phyloP scores from a whole-genome alignment of 2,113 vertebrate species.

The Cromileptes altivelis region DNA sequence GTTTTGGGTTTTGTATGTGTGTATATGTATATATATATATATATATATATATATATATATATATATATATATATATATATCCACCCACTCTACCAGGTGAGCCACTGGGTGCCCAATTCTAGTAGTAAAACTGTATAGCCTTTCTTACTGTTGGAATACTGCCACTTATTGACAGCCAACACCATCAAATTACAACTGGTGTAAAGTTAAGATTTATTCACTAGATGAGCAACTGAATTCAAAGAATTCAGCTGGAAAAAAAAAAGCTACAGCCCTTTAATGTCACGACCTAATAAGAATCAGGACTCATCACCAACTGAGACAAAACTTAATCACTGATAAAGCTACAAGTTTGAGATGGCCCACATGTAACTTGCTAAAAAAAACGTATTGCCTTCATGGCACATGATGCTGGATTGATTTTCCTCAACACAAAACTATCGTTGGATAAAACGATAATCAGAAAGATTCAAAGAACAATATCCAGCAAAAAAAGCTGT shows the following conservation, averaged over 20 bases:
- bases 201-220: not conserved
- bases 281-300: too few species aligned
- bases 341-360: not conserved
- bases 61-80: too few species aligned
- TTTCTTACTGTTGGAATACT: not conserved
- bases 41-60: too few species aligned
- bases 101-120: too few species aligned
- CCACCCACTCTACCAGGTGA: too few species aligned
- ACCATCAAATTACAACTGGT: not conserved
- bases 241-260: not conserved
- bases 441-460: not conserved
- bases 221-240: not conserved
- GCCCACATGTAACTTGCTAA: not conserved
- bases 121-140: not conserved
- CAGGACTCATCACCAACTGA: not conserved
- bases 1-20: too few species aligned
- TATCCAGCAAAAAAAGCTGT: not conserved
- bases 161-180: not conserved
- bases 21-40: too few species aligned
- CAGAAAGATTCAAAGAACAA: not conserved
- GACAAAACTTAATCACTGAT: not conserved
- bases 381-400: not conserved
- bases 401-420: not conserved
- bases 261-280: not conserved
- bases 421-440: not conserved